Evolutionary conservation across 2,888 invertebrate species (phyloP).

Genomic region (Agrotis clavis): DNA sequence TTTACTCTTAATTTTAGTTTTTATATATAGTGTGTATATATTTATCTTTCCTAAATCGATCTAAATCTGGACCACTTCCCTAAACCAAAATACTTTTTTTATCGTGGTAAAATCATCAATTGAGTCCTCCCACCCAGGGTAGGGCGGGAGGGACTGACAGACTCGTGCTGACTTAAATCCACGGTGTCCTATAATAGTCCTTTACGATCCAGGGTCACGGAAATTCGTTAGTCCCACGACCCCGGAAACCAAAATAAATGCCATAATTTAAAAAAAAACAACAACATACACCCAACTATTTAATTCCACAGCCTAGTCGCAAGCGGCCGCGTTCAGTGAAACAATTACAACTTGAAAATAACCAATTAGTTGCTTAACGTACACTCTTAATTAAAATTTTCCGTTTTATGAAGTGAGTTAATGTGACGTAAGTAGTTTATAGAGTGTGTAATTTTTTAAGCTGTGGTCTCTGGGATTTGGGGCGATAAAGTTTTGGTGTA

Average conservation of each 20-base stretch:
- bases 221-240: too few relatives aligned
- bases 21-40: too few relatives aligned
- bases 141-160: too few relatives aligned
- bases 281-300: constrained; percentile 2
- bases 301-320: constrained; percentile 19
- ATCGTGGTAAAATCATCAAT: too few relatives aligned
- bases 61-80: too few relatives aligned
- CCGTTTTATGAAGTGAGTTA: constrained; percentile 57
- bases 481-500: constrained; percentile 10
- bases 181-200: too few relatives aligned
- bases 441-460: constrained; percentile 44
- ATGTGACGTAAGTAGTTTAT: constrained; percentile 52
- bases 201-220: too few relatives aligned
- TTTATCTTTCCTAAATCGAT: too few relatives aligned
- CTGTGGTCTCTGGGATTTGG: constrained; percentile 22
- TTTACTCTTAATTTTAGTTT: too few relatives aligned
- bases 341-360: constrained; percentile 52
- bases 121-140: too few relatives aligned
- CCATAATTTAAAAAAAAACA: not conserved
- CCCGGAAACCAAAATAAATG: not conserved
- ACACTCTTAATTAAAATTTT: constrained; percentile 63
- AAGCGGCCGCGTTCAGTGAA: constrained; percentile 44
- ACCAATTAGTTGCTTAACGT: constrained; percentile 57
- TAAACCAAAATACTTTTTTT: too few relatives aligned
- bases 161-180: too few relatives aligned